These are phyloP conservation scores for Lagodon rhomboides DNA, from an alignment of 2,797 vertebrate genomes.

Conservation along the genomic window DNA sequence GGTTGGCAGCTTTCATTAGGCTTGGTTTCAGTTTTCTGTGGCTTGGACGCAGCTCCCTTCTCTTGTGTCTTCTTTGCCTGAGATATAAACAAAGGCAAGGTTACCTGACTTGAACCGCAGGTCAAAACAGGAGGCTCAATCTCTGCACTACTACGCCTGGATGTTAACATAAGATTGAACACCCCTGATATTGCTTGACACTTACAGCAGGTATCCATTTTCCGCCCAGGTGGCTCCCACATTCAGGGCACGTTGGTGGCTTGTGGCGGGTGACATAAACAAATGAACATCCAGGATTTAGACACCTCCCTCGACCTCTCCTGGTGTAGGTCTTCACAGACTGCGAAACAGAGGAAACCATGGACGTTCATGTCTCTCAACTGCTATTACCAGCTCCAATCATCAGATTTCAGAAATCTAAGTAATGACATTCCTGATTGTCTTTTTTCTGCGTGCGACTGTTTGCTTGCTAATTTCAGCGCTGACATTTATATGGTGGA, in stretches of 20 bases:
- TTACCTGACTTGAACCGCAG: not conserved
- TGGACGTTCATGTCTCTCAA: not conserved
- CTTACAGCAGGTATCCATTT: constrained; percentile 92
- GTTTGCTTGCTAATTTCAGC: not conserved
- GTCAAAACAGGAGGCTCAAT: not conserved
- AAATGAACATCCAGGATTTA: constrained; percentile 92
- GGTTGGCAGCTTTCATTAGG: constrained; percentile 37
- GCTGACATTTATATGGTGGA: not conserved
- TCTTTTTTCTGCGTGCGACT: not conserved
- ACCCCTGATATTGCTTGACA: constrained; percentile 1
- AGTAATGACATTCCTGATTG: not conserved
- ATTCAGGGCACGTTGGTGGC: constrained; percentile 92
- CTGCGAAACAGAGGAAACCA: constrained; percentile 76
- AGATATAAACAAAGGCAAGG: constrained; percentile 20
- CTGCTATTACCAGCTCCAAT: too few relatives aligned
- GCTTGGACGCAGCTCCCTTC: constrained; percentile 49
- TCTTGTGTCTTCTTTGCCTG: constrained; percentile 68
- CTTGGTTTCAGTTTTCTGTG: constrained; percentile 33
- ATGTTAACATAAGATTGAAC: not conserved
- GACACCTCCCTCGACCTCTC: constrained; percentile 94
- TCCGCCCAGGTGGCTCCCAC: constrained; percentile 94
- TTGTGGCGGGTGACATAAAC: constrained; percentile 98
- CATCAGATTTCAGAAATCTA: not conserved
- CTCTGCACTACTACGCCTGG: not conserved
- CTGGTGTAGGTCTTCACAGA: constrained; percentile 94